Conservation (phyloP, 2,797 vertebrate genomes). For the Picus viridis region DNA sequence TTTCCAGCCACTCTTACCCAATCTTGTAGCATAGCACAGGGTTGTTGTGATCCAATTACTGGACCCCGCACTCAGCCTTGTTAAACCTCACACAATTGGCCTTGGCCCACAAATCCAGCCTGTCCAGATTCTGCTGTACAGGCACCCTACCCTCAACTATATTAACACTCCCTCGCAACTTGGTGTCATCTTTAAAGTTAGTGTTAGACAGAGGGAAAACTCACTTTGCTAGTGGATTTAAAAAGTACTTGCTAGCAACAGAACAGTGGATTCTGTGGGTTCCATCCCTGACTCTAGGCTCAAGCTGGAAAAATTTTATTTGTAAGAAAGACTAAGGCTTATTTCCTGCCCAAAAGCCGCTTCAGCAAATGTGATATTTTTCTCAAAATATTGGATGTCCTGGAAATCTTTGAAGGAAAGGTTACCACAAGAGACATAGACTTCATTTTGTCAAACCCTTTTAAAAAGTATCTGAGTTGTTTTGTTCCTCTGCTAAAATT, state of each 20-base stretch:
- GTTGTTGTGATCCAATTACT: too few relatives aligned
- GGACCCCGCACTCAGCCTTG: too few relatives aligned
- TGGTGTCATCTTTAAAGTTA: neutral
- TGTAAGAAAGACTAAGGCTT: neutral
- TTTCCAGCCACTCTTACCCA: too few relatives aligned
- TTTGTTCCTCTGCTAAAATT: constrained; percentile 48
- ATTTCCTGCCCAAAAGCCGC: neutral
- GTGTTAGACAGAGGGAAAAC: neutral
- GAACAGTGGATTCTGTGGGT: neutral
- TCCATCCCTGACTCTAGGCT: neutral
- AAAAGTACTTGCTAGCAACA: neutral
- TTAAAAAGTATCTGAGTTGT: neutral
- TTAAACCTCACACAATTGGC: too few relatives aligned
- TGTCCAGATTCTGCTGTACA: too few relatives aligned
- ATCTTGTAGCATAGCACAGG: too few relatives aligned
- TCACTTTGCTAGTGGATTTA: neutral
- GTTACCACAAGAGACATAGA: neutral
- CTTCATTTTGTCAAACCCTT: constrained; percentile 6
- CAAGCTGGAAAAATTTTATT: neutral
- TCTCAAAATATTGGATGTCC: neutral
- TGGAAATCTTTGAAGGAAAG: neutral
- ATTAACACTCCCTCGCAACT: too few relatives aligned
- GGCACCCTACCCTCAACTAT: too few relatives aligned
- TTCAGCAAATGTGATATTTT: neutral
- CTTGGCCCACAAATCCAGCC: too few relatives aligned